These are phyloP conservation scores for Cataglyphis livida DNA, from an alignment of 2,888 invertebrate genomes.

Conservation along the genomic window DNA sequence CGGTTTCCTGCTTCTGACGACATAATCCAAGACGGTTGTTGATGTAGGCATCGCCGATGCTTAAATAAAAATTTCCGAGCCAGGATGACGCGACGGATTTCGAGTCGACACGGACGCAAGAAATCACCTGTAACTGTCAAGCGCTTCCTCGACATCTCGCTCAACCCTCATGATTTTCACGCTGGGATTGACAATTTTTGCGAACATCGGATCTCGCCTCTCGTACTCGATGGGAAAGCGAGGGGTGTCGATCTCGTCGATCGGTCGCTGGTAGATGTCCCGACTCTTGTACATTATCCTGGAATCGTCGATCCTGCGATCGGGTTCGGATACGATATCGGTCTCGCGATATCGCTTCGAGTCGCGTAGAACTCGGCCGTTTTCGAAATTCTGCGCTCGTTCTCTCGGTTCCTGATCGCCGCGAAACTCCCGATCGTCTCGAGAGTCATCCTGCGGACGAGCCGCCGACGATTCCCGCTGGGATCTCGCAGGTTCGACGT, in stretches of 20 bases:
- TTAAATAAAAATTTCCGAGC: slow-evolving; percentile 23
- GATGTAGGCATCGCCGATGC: not conserved
- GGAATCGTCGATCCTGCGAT: slow-evolving; percentile 62
- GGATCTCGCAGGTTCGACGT: slow-evolving; percentile 28
- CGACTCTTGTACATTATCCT: slow-evolving; percentile 75
- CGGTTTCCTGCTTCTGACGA: too few species aligned
- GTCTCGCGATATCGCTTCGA: slow-evolving; percentile 70
- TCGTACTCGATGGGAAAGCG: slow-evolving; percentile 79
- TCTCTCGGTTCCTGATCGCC: slow-evolving; percentile 76
- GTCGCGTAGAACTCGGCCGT: slow-evolving; percentile 73
- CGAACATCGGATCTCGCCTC: slow-evolving; percentile 76
- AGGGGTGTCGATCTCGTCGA: slow-evolving; percentile 83
- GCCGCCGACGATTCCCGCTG: slow-evolving; percentile 5
- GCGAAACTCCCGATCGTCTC: slow-evolving; percentile 37
- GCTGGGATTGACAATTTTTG: slow-evolving; percentile 82
- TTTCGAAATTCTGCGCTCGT: slow-evolving; percentile 80
- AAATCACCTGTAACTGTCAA: slow-evolving; percentile 80
- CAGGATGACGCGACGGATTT: not conserved
- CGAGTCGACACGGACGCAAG: slow-evolving; percentile 1
- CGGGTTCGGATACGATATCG: slow-evolving; percentile 58
- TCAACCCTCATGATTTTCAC: slow-evolving; percentile 84
- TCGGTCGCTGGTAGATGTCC: slow-evolving; percentile 82
- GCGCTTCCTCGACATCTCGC: slow-evolving; percentile 79
- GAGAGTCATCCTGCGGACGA: slow-evolving; percentile 21
- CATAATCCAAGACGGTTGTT: slow-evolving; percentile 4